A percentile compares a stretch with the other conserved stretches of the same genome.
These are phyloP conservation scores for Sinopyrophorus schimmeli DNA, from an alignment of 2,888 invertebrate genomes.

Conservation along the genomic window DNA sequence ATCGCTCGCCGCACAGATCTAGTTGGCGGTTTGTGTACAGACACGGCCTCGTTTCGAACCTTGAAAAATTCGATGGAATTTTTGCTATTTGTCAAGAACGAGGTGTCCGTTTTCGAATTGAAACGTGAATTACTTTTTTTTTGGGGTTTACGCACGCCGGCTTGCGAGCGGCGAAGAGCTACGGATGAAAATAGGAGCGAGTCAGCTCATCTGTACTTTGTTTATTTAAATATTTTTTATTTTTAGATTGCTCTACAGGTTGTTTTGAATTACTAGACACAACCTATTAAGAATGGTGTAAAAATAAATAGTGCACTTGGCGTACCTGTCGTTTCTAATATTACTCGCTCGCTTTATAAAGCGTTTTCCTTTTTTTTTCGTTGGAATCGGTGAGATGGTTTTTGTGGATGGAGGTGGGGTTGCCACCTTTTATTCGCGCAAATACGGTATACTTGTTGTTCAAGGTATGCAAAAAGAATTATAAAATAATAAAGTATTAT, in stretches of 20 bases:
- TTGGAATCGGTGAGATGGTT: too few species aligned
- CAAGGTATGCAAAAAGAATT: too few species aligned
- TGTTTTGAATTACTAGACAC: conserved; percentile 9
- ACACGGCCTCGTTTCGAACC: conserved; percentile 5
- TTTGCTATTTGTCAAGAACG: conserved; percentile 1
- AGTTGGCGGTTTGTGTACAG: conserved; percentile 4
- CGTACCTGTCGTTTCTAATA: too few species aligned
- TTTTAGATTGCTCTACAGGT: conserved; percentile 21
- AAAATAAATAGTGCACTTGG: not conserved
- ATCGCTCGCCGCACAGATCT: too few species aligned
- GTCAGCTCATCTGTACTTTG: conserved; percentile 25
- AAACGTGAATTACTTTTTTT: too few species aligned
- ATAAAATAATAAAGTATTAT: too few species aligned
- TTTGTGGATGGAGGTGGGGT: too few species aligned
- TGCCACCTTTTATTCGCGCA: too few species aligned
- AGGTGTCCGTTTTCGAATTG: too few species aligned
- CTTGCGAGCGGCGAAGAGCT: not conserved
- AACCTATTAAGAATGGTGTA: conserved; percentile 1
- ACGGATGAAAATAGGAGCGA: conserved; percentile 20
- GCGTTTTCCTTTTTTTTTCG: too few species aligned
- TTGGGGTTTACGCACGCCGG: not conserved
- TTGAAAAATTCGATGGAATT: conserved; percentile 5
- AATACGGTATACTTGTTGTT: too few species aligned
- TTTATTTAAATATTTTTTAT: conserved; percentile 18
- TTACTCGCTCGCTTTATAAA: too few species aligned